These are phyloP conservation scores for Eudyptes chrysolophus DNA, from an alignment of 2,113 vertebrate species.

Conservation along the genomic window DNA sequence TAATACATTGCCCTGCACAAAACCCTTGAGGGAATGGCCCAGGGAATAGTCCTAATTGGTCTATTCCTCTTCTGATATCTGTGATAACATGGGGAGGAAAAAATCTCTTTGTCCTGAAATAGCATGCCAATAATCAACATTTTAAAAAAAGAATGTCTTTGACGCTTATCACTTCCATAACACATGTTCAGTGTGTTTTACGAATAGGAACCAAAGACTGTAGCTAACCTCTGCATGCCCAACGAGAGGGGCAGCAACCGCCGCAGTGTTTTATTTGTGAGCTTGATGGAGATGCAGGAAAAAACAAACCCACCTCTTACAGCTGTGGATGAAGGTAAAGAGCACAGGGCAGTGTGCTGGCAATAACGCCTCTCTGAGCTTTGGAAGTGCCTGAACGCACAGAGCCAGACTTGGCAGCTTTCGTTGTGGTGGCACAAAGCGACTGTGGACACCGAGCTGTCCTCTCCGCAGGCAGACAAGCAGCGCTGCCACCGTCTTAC, in stretches of 20 bases:
- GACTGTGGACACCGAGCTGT: fast-evolving
- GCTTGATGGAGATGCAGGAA: not conserved
- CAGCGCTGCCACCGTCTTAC: fast-evolving
- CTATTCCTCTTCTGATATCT: not conserved
- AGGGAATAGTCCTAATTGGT: not conserved
- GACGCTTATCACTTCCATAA: not conserved
- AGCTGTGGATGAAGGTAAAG: not conserved
- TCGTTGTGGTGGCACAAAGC: not conserved
- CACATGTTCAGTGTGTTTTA: not conserved
- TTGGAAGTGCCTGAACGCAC: fast-evolving
- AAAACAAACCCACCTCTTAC: not conserved
- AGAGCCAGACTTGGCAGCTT: not conserved
- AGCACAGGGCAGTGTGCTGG: not conserved
- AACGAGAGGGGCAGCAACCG: fast-evolving
- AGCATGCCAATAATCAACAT: not conserved
- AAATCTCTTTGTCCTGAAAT: not conserved
- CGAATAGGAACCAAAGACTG: not conserved
- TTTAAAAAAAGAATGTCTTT: not conserved
- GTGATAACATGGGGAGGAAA: not conserved
- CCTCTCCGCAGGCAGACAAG: not conserved
- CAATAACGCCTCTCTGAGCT: not conserved
- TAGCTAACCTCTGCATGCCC: not conserved
- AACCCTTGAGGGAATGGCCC: not conserved
- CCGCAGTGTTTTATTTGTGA: not conserved
- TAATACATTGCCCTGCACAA: not conserved